Evolutionary conservation across 2,888 invertebrate species (phyloP), one percentile per base, ranked within the genome.

Genomic region (Amphipoea lucens): DNA sequence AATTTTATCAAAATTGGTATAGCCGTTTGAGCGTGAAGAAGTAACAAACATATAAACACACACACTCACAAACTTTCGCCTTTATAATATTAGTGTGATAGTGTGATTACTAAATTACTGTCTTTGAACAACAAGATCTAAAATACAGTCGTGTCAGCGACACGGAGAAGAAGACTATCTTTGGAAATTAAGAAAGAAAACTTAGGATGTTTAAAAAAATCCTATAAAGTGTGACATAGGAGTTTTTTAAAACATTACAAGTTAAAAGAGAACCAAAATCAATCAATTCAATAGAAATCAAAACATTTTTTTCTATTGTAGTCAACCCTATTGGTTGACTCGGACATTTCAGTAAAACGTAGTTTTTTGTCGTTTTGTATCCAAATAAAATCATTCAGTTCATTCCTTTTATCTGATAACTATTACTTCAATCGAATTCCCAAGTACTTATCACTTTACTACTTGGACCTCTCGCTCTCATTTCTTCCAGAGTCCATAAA

Each of bases 401-500:
- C 48, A 3, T 48, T 48, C 12, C 48, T 12, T 48, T 12, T 48
- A n/a, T 60, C 60, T 5, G 23, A 63, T 0, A 0, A 2, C 36
- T n/a, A 9, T 36, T 60, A 7, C 23, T 23, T 7, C 11, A 4
- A 79, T 45, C 4, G 7, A 54, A 36, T 63, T 74, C 29, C 1
- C 12, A 68, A 51, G 77, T 83, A 70, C 79, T 84, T 66, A 79
- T 45, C 51, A 62, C 45, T 17, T 48, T 42, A 29, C 45, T 45
- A 57, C 65, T 62, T 51, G 45, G 6, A 68, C 48, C 23, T n/a
- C 7, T 63, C n/a, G 48, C 42, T 82, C 36, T 81, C 66, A 80
- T 67, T 70, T 5, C 68, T 7, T 45, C 40, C n/a, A 48, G 40
- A 67, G 45, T 17, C 63, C 60, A 85, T 82, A 81, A 80, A 73